Percentiles rank a stretch among this genome's conserved stretches.
phyloP scores from a whole-genome alignment of 2,797 vertebrate genomes.

The Amazona ochrocephala region DNA sequence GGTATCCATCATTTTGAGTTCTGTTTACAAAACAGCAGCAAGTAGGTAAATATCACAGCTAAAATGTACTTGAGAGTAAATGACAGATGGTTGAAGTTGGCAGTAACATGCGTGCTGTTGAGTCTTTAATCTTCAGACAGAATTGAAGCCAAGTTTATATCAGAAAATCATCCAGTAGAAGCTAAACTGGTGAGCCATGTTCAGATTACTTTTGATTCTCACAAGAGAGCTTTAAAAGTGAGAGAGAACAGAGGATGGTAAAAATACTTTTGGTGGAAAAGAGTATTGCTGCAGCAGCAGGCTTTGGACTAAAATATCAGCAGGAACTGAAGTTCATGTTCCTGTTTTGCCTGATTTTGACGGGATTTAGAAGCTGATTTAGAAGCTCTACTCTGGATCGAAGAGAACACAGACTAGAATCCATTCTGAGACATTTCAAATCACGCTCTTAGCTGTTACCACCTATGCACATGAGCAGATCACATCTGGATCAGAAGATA shows the following conservation, averaged over 20 bases:
- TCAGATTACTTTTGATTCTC: not conserved
- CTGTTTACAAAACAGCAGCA: not conserved
- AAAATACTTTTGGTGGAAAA: not conserved
- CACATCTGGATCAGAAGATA: not conserved
- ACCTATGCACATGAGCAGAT: not conserved
- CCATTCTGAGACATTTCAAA: not conserved
- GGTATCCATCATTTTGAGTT: not conserved
- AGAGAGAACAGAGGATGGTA: not conserved
- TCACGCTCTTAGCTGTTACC: not conserved
- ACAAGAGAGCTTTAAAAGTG: not conserved
- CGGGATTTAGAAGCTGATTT: not conserved
- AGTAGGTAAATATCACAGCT: slow-evolving; percentile 13
- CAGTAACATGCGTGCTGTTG: not conserved
- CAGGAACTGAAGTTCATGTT: not conserved
- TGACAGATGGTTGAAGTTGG: slow-evolving; percentile 1
- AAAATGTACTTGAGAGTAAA: slow-evolving; percentile 11
- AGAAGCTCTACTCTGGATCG: not conserved
- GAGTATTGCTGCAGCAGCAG: not conserved
- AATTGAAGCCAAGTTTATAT: not conserved
- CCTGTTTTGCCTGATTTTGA: not conserved
- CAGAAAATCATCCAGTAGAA: not conserved
- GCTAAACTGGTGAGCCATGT: not conserved
- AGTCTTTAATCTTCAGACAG: slow-evolving; percentile 19
- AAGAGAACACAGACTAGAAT: not conserved
- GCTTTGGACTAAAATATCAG: not conserved